Percentiles rank a stretch among this genome's conserved stretches.
These are phyloP conservation scores for Rhagoletis zephyria DNA, from an alignment of 1,140 invertebrate species.

Conservation along the genomic window DNA sequence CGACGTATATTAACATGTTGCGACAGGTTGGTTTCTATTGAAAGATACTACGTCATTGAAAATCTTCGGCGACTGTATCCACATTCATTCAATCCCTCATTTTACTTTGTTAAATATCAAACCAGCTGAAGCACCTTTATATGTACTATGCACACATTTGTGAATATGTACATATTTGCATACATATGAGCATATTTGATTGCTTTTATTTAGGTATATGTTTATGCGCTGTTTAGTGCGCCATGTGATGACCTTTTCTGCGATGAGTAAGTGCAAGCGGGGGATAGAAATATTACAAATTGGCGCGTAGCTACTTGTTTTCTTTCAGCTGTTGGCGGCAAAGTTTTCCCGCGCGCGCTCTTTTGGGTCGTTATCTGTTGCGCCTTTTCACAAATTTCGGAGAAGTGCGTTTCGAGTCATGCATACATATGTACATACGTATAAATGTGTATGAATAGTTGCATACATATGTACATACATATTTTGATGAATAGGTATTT, in stretches of 20 bases:
- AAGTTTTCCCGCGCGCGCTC: constrained; percentile 30
- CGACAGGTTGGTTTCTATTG: not conserved
- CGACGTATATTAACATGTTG: constrained; percentile 3
- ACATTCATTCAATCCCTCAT: not conserved
- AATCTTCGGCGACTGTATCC: not conserved
- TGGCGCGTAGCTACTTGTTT: not conserved
- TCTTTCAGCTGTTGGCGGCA: not conserved
- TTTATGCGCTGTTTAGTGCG: too few relatives aligned
- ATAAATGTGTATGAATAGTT: not conserved
- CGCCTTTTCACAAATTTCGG: not conserved
- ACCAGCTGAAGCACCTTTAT: too few relatives aligned
- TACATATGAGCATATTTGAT: not conserved
- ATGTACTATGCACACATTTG: not conserved
- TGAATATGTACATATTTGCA: not conserved
- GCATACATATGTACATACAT: not conserved
- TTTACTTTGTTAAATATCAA: not conserved
- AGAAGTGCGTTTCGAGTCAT: not conserved
- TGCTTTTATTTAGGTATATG: not conserved
- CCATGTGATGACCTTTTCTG: not conserved
- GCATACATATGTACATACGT: not conserved
- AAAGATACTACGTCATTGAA: not conserved
- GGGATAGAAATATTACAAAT: not conserved
- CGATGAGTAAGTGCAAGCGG: not conserved
- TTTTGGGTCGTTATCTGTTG: not conserved
- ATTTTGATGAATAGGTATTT: not conserved